A percentile compares a stretch with the other conserved stretches of the same genome.
Evolutionary conservation across 2,888 invertebrate genomes (phyloP).

Genomic region (Cristatella mucedo): DNA sequence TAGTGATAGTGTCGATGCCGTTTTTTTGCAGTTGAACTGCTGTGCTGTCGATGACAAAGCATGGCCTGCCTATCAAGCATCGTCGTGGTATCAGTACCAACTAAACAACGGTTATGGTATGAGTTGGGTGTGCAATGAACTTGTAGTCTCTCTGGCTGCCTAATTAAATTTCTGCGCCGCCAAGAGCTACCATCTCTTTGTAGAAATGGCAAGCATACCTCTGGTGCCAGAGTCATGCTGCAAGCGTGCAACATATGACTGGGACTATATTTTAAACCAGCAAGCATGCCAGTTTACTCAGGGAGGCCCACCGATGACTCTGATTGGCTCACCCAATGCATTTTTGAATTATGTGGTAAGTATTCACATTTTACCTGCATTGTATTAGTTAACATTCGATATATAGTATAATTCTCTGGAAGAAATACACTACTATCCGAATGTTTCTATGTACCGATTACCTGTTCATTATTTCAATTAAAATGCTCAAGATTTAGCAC

Average conservation of each 20-base stretch:
- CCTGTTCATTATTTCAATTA: too few relatives aligned
- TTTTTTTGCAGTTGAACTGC: conserved; percentile 5
- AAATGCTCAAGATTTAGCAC: too few relatives aligned
- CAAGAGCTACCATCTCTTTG: too few relatives aligned
- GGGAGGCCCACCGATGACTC: conserved; percentile 5
- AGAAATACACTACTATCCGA: too few relatives aligned
- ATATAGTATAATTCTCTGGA: too few relatives aligned
- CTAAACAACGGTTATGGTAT: conserved; percentile 5
- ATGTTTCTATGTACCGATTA: too few relatives aligned
- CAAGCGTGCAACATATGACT: conserved; percentile 2
- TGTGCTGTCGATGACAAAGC: conserved; percentile 6
- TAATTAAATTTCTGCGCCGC: too few relatives aligned
- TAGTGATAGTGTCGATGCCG: background rate
- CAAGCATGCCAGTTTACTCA: conserved; percentile 5
- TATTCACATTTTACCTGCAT: too few relatives aligned
- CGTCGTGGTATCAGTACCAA: conserved; percentile 8
- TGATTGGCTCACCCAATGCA: conserved; percentile 1
- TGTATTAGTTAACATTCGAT: too few relatives aligned
- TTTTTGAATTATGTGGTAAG: conserved; percentile 7
- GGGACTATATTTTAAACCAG: conserved; percentile 1
- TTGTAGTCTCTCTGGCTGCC: too few relatives aligned
- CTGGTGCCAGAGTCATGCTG: conserved; percentile 6
- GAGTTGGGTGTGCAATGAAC: background rate
- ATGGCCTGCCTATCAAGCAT: conserved; percentile 3
- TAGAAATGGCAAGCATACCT: conserved; percentile 1